Conservation (phyloP, 1,140 invertebrate genomes). For the Philotrypesis tridentata region DNA sequence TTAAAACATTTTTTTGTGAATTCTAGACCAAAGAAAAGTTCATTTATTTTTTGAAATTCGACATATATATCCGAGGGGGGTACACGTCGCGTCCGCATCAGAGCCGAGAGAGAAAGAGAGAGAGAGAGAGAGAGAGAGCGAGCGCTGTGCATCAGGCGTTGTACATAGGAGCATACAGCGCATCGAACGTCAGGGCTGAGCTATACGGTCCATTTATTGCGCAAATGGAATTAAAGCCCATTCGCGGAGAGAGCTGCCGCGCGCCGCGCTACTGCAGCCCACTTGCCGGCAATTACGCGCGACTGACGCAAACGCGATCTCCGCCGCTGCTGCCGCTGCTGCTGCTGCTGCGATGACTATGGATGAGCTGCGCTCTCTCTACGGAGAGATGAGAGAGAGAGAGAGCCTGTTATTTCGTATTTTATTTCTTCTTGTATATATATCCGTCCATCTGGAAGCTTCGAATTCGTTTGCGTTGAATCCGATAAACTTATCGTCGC, state of each 20-base stretch:
- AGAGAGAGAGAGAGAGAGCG: too few relatives aligned
- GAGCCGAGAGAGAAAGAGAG: too few relatives aligned
- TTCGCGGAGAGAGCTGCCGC: conserved; percentile 53
- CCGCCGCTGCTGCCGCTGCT: too few relatives aligned
- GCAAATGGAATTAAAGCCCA: conserved; percentile 62
- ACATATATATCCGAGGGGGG: too few relatives aligned
- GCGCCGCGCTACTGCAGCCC: conserved; percentile 18
- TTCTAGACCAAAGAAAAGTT: too few relatives aligned
- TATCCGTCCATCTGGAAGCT: background rate
- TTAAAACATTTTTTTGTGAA: too few relatives aligned
- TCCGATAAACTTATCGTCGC: background rate
- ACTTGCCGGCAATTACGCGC: conserved; percentile 61
- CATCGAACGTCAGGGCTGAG: background rate
- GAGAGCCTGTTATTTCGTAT: background rate
- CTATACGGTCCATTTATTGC: conserved; percentile 57
- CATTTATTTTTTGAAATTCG: too few relatives aligned
- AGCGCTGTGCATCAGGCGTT: too few relatives aligned
- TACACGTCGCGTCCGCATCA: too few relatives aligned
- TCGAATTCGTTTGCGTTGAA: background rate
- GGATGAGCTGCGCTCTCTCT: background rate
- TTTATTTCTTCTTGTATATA: too few relatives aligned
- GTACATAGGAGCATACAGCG: too few relatives aligned
- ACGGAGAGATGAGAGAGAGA: too few relatives aligned
- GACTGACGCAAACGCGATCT: conserved; percentile 53
- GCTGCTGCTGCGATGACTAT: conserved; percentile 24